phyloP scores from a whole-genome alignment of 92 coral and sea anemone genomes.

The Chrysogorgia sp. region DNA sequence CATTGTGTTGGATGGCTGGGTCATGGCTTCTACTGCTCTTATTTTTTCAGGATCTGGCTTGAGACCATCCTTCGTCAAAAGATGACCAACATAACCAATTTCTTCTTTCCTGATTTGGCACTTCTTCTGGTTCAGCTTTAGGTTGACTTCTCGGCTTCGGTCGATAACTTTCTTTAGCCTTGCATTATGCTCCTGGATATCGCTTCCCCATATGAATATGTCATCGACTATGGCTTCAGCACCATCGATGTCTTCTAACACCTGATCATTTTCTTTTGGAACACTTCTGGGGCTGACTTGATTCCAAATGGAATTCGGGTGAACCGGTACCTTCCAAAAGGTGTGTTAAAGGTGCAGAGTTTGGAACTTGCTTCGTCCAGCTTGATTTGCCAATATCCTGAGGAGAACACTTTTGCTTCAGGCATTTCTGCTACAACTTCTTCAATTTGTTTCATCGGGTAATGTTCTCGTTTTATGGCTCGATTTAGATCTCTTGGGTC shows the following conservation, averaged over 20 bases:
- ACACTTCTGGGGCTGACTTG: constrained; percentile 20
- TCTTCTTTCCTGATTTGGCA: constrained; percentile 13
- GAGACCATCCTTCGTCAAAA: constrained; percentile 19
- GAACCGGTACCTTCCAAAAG: constrained; percentile 43
- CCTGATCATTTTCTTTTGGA: constrained; percentile 13
- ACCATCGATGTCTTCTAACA: constrained; percentile 44
- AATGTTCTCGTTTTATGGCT: constrained; percentile 23
- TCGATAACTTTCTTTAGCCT: constrained; percentile 22
- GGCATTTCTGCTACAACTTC: constrained; percentile 21
- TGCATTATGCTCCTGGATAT: constrained; percentile 23
- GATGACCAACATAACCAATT: constrained; percentile 34
- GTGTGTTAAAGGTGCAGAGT: constrained; percentile 48
- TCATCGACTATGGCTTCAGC: constrained; percentile 59
- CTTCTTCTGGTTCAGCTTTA: constrained; percentile 39
- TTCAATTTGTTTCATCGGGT: constrained; percentile 22
- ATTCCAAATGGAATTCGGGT: constrained; percentile 49
- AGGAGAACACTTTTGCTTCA: constrained; percentile 38
- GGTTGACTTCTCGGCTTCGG: constrained; percentile 34
- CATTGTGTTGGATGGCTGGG: constrained; percentile 51
- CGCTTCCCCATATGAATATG: constrained; percentile 30
- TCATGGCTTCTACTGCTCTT: constrained; percentile 36
- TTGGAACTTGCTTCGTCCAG: constrained; percentile 54
- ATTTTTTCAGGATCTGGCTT: constrained; percentile 50
- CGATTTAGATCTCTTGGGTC: constrained; percentile 4
- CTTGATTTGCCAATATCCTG: constrained; percentile 52